Evolutionary conservation across 2,888 invertebrate genomes (phyloP), one percentile per base, ranked within the genome.

Genomic region (Elaeidobius kamerunicus): DNA sequence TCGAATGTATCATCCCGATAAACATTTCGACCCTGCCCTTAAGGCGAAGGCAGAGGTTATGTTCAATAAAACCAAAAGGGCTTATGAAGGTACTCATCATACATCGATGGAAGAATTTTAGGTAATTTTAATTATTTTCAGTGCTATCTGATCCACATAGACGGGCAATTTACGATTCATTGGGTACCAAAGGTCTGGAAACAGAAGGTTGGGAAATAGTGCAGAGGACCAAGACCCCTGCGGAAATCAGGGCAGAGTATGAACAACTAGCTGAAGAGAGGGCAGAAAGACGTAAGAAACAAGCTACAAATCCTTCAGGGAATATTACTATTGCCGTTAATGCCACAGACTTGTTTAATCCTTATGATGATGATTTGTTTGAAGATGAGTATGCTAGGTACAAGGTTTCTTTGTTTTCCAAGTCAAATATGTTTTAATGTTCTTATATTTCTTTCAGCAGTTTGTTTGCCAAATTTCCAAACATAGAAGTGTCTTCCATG

Each of bases 151-250:
- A 99, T 77, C 87, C 93, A 1, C 94, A 95, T 67, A 88, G 88
- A 69, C 80, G 97, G 69, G 95, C 94, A 1, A 95, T 99, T 60
- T 99, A 98, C 73, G 97, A 99, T 76, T 82, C 80, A 43, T 73
- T 82, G 72, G 96, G 96, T n/a, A 83, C 87, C 47, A 85, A 88
- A 66, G 98, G 97, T 0, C 76, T 98, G 19, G 88, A 94, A 72
- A 91, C 93, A 0, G 92, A 95, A 66, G 96, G 95, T 47, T 95
- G 96, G 94, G 93, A 97, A 76, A 80, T 97, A 23, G 89, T 97
- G 20, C 88, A 92, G 65, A 79, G 93, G 28, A 91, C 90, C 1
- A 88, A 89, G 70, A 95, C 96, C 2, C 94, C 97, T 1, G 85
- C 91, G 61, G 97, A 99, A 79, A 97, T 99, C 52, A 78, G 95